Conservation (phyloP, 1,140 invertebrate genomes). For the Trichoplusia ni region DNA sequence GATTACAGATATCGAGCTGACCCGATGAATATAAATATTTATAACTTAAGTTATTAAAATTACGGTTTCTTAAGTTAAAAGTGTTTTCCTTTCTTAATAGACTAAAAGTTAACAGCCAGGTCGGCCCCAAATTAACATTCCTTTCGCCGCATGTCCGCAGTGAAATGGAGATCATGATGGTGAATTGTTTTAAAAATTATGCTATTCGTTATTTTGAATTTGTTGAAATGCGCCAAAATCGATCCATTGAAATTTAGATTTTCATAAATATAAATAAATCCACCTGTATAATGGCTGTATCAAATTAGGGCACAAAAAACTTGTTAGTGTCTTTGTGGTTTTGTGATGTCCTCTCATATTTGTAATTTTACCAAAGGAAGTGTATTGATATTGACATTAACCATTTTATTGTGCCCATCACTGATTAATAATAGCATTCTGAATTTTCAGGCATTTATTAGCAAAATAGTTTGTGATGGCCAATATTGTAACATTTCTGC, state of each 20-base stretch:
- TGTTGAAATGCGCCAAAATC: constrained; percentile 68
- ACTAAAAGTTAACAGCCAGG: constrained; percentile 64
- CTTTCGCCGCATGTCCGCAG: constrained; percentile 78
- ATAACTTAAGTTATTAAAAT: constrained; percentile 84
- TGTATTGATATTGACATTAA: constrained; percentile 71
- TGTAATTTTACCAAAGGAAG: constrained; percentile 73
- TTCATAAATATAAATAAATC: constrained; percentile 60
- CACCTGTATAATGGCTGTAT: constrained; percentile 76
- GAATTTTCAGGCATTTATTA: constrained; percentile 81
- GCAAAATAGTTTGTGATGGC: constrained; percentile 79
- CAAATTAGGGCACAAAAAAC: constrained; percentile 77
- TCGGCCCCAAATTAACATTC: constrained; percentile 79
- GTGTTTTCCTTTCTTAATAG: constrained; percentile 83
- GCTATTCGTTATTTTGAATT: constrained; percentile 67
- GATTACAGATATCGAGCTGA: constrained; percentile 83
- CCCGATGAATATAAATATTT: constrained; percentile 84
- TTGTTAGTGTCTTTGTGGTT: constrained; percentile 79
- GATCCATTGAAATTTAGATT: constrained; percentile 65
- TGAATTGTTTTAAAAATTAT: constrained; percentile 73
- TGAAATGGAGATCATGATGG: constrained; percentile 77
- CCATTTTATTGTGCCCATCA: constrained; percentile 79
- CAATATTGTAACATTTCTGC: constrained; percentile 81
- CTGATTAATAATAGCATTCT: constrained; percentile 72
- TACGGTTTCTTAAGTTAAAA: constrained; percentile 84
- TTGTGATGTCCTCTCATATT: constrained; percentile 72